Base-by-base conservation (phyloP, 2,888 invertebrate species). In the Cheilosia vulpina region DNA sequence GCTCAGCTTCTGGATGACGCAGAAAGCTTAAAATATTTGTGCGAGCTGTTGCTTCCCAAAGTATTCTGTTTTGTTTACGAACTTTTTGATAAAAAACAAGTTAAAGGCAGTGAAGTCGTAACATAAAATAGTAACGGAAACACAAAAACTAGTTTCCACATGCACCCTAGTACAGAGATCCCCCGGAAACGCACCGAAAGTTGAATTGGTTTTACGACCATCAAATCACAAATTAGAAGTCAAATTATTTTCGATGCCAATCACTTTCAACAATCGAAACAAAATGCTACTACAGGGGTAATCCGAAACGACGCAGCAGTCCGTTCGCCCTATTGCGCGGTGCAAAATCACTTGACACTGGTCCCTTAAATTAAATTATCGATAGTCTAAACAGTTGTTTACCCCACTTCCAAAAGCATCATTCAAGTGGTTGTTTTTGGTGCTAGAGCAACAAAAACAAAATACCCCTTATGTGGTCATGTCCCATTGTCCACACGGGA, bases 291-390 rank as follows among this genome's bases (percentile, higher is more conserved):
- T 27, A 65, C 27, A 68, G 58, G 65, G 41, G 65, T 63, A 72
- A 65, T 60, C 66, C 21, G 9, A 66, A 21, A 52, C 24, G 52
- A 24, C 52, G 2, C 21, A 52, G 52, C 52, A 52, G 52, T 45
- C 50, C 4, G 4, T 13, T 38, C 38, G 9, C 52, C 52, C 52
- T 52, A 24, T 52, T 27, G 15, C 13, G 21, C 21, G 52, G 21
- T 52, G 6, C 4, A 52, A 78, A 75, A 68, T 38, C 83, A 84
- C 79, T 84, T 60, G 65, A 69, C 79, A 69, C 55, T 68, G 75
- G 62, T 69, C 65, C 60, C 71, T 75, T n/a, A n/a, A n/a, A 80
- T 84, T 83, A 78, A 78, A 83, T 83, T 80, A 80, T 84, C 75
- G 69, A 65, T 60, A 65, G 73, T 73, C 63, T 79, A 83, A 83